Evolutionary conservation across 1,140 invertebrate species (phyloP), one percentile per base, ranked within the genome.

Genomic region (Batillaria attramentaria): DNA sequence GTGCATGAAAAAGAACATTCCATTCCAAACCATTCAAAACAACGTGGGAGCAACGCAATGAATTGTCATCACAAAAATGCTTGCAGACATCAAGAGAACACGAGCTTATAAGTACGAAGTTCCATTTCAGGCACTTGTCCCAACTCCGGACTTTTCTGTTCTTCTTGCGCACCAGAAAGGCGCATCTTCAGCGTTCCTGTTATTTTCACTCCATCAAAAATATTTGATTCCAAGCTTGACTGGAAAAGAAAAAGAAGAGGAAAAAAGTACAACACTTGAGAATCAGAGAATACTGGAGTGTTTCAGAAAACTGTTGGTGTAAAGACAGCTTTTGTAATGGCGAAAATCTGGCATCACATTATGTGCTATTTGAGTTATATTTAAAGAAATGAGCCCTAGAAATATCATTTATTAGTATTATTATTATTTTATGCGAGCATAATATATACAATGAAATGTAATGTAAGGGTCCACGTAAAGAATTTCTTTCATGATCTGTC

Each of bases 41-140:
- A 10, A 0, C 1, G 33, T 31, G 24, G 13, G 24, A 50, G 24
- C 24, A 28, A 62, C n/a, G 57, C 57, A 62, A 31, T 69, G 39
- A 35, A 28, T 33, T 13, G 16, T 28, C 1, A 24, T 37, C 6
- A 3, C 33, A 33, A 5, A 31, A 35, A 35, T 24, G 13, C 13
- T 33, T 13, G 1, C 66, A 8, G 13, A 0, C 35, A 35, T 2
- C 42, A 65, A 37, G 35, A 72, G 65, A 79, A 81, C 42, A 60
- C 39, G 6, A 85, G 42, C 72, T 80, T 84, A 66, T 79, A 79
- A 43, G 79, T 80, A 35, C 79, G 83, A 8, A 85, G 78, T 66
- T 84, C 77, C 83, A 85, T 83, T 2, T 72, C 43, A 35, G 79
- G 66, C 46, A 85, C n/a, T 46, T 78, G 1, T 13, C 8, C 37